Base-by-base conservation (phyloP, 2,888 invertebrate species). In the Sinelater perroti region DNA sequence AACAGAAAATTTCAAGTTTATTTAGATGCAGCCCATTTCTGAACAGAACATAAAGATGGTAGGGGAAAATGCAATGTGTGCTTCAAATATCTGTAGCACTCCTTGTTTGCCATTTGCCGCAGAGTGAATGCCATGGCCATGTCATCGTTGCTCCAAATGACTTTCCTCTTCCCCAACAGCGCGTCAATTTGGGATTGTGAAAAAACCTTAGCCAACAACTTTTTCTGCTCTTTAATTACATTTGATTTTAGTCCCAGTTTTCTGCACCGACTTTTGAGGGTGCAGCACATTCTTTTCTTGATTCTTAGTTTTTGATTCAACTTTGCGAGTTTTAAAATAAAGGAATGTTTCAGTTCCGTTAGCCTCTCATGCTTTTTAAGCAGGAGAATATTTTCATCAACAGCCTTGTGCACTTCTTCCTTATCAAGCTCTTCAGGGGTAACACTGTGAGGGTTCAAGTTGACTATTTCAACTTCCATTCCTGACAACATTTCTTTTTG, bases 81-180 rank as follows among this genome's bases (percentile, higher is more conserved):
- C 55, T 74, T 74, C 30, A 75, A 52, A 64, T 73, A 75, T 18
- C 74, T 62, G 61, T 75, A 75, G 33, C 69, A 72, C 31, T 74
- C 69, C 56, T 61, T 72, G 44, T 67, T 67, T 6, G 72, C 72
- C 58, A 71, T 70, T 36, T 75, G 74, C 11, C 75, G 58, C 35
- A 75, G 60, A 6, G 67, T 70, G 44, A 75, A 75, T 3, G 73
- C 75, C 61, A 65, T 69, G 1, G 75, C 74, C 60, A 75, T 61
- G 63, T 75, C 75, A 52, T 74, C 71, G 36, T 73, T 63, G 54
- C 61, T 72, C 75, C 74, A 75, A 38, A 65, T 50, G 8, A 70
- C 70, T 56, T 70, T 71, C 28, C 47, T 62, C 50, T 65, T 67
- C 8, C 71, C 70, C 26, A 66, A 18, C 18, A 72, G 52, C 18